These are phyloP conservation scores for Sphenodon punctatus DNA, from an alignment of 2,797 vertebrate genomes.

Conservation along the genomic window DNA sequence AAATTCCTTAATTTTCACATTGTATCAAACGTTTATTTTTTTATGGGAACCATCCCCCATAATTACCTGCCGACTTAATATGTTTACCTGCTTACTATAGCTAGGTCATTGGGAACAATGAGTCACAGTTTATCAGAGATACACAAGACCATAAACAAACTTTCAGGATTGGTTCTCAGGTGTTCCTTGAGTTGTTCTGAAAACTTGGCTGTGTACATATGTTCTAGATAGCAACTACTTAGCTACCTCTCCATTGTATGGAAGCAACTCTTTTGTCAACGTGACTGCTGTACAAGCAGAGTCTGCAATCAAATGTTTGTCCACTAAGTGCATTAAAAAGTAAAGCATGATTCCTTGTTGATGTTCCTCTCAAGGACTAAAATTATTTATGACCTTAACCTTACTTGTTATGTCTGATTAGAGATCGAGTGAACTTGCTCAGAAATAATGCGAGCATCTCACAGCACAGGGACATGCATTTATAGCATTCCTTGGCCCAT, in stretches of 20 bases:
- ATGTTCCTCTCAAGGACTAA: background rate
- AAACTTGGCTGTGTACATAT: background rate
- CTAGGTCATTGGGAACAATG: constrained; percentile 11
- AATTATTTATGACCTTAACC: background rate
- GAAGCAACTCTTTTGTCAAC: constrained; percentile 5
- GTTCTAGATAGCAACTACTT: constrained; percentile 17
- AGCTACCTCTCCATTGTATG: constrained; percentile 6
- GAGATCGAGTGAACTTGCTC: background rate
- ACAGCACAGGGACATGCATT: rapidly evolving
- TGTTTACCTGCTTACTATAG: constrained; percentile 5
- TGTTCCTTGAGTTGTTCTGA: constrained; percentile 39
- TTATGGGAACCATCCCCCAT: constrained; percentile 15
- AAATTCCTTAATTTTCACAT: constrained; percentile 39
- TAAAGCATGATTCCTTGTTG: background rate
- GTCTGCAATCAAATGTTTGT: background rate
- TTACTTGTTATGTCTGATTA: background rate
- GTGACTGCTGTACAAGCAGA: background rate
- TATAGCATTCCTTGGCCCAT: background rate
- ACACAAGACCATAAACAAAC: background rate
- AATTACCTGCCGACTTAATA: constrained; percentile 25
- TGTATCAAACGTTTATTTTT: background rate
- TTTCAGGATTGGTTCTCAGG: constrained; percentile 31
- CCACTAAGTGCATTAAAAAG: constrained; percentile 20
- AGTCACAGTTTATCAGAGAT: background rate
- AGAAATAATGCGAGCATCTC: background rate